Evolutionary conservation across 2,113 vertebrate species (phyloP), one percentile per base, ranked within the genome.

Genomic region (Phalacrocorax pelagicus): DNA sequence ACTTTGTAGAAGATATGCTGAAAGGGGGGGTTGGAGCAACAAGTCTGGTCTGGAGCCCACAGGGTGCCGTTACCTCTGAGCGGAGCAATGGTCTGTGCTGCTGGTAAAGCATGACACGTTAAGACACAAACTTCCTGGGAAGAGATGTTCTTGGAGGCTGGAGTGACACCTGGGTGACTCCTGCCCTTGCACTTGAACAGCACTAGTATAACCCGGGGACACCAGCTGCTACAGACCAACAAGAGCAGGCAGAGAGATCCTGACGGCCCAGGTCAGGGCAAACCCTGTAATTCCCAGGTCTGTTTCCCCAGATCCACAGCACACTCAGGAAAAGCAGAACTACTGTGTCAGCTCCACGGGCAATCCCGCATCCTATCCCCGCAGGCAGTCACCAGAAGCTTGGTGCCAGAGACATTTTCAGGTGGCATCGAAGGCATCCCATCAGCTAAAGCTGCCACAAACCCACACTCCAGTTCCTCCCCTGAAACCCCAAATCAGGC

Each of bases 401-500:
- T 4, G 5, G 40, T 49, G 66, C 79, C 75, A 54, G 55, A 58
- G 61, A 58, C 47, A 18, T 21, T 19, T 91, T 63, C 65, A 84
- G 81, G 58, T 73, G 71, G 54, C 59, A 75, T 34, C 5, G 10
- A 1, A 12, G 66, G 62, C 86, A 84, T 11, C 47, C 15, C 46
- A 59, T 65, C 57, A 89, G 61, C 61, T 72, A 57, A 83, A 70
- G 72, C 42, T 74, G 73, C 86, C 81, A 77, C 62, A 88, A 85
- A 82, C 34, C 54, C 3, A 4, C 29, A 12, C 52, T 67, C 70
- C 65, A 36, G 61, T 84, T 92, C 95, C 87, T 91, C 27, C 46
- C 44, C 27, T 44, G 40, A 96, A 89, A 59, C 61, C 86, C 65
- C 61, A 84, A 40, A 49, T 5, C 5, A 14, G 73, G 55, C 89